Evolutionary conservation across 2,797 vertebrate species (phyloP).

Genomic region (Pseudochirops corinnae): DNA sequence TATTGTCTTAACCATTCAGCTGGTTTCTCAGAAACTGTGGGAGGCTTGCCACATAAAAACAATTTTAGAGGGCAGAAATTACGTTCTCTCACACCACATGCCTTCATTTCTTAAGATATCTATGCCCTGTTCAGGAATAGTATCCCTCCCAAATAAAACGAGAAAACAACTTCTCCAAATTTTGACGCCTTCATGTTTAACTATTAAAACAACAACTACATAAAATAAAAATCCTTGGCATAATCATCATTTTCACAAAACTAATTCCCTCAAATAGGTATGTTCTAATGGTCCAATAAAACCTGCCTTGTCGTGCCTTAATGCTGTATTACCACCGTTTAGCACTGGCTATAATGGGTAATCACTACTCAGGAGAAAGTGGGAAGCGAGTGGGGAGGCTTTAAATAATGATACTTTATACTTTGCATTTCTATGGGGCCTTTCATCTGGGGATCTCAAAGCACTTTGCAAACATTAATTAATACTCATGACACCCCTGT

Average conservation of each 20-base stretch:
- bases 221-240: constrained; percentile 74
- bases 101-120: constrained; percentile 23
- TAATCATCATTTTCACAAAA: constrained; percentile 76
- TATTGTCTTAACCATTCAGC: constrained; percentile 54
- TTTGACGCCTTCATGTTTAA: constrained; percentile 55
- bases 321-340: constrained; percentile 58
- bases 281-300: constrained; percentile 78
- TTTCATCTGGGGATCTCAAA: constrained; percentile 81
- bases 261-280: constrained; percentile 75
- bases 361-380: constrained; percentile 74
- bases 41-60: constrained; percentile 53
- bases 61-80: constrained; percentile 65
- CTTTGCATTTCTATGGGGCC: constrained; percentile 43
- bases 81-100: constrained; percentile 40
- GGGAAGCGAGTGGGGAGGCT: constrained; percentile 35
- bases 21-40: constrained; percentile 78
- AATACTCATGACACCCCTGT: constrained; percentile 70
- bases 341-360: constrained; percentile 70
- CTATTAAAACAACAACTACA: constrained; percentile 69
- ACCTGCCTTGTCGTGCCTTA: constrained; percentile 79
- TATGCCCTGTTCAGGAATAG: not conserved
- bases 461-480: constrained; percentile 77
- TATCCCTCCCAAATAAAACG: constrained; percentile 20
- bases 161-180: constrained; percentile 61
- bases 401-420: constrained; percentile 64